Conservation (phyloP, 2,113 vertebrate species). For the Eretmodus cyanostictus region DNA sequence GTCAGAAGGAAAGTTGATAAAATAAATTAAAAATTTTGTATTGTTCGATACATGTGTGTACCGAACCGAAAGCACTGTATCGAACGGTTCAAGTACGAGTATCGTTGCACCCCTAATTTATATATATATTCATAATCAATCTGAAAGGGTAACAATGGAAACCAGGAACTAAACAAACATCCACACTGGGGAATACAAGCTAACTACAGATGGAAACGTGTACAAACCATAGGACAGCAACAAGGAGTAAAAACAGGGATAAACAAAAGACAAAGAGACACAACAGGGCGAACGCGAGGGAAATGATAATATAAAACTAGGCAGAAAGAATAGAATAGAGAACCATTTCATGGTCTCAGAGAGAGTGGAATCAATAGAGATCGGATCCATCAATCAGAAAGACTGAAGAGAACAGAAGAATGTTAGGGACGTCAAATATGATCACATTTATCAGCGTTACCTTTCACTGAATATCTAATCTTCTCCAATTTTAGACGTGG, state of each 20-base stretch:
- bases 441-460: background rate
- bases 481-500: background rate
- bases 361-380: background rate
- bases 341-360: background rate
- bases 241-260: background rate
- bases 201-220: background rate
- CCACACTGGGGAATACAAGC: background rate
- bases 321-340: background rate
- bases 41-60: too few species aligned
- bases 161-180: background rate
- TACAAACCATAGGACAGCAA: background rate
- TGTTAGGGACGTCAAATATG: background rate
- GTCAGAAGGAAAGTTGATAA: too few species aligned
- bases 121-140: background rate
- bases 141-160: background rate
- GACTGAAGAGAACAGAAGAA: background rate
- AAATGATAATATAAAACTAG: rapidly evolving
- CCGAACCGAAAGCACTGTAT: too few species aligned
- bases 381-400: background rate
- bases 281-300: rapidly evolving
- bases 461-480: background rate
- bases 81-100: too few species aligned
- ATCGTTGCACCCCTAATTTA: too few species aligned
- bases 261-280: background rate
- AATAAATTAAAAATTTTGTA: too few species aligned